Evolutionary conservation across 2,888 invertebrate genomes (phyloP).

Genomic region (Lypha dubia): DNA sequence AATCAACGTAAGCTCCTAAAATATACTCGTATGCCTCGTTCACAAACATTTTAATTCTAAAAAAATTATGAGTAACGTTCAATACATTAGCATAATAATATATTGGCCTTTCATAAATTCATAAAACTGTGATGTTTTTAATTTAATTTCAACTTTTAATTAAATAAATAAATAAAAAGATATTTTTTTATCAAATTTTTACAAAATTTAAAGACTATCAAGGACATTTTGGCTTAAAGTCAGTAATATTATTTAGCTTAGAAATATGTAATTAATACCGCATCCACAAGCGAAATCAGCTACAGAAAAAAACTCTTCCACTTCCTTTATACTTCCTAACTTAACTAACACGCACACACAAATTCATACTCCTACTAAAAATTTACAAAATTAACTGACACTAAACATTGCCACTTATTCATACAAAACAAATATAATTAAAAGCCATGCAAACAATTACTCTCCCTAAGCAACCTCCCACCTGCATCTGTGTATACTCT

Average conservation of each 20-base stretch:
- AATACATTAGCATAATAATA: no score
- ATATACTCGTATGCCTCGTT: no score
- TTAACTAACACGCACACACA: not conserved
- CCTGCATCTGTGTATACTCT: not conserved
- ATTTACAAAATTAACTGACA: not conserved
- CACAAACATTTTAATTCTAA: no score
- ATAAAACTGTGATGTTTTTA: no score
- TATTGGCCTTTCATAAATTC: no score
- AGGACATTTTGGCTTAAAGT: not conserved
- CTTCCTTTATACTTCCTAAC: not conserved
- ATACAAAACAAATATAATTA: not conserved
- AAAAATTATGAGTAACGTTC: no score
- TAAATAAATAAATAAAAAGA: no score
- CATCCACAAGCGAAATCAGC: not conserved
- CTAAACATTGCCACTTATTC: not conserved
- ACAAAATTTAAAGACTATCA: no score
- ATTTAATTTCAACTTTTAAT: no score
- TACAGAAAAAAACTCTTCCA: not conserved
- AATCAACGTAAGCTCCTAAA: no score
- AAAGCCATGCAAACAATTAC: constrained; percentile 10
- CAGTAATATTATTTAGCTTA: not conserved
- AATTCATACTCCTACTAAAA: not conserved
- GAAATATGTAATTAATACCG: not conserved
- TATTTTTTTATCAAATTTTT: no score
- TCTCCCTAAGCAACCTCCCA: not conserved